Base-by-base conservation (phyloP, 37 sponge, comb jelly and placozoan genomes). In the Oopsacas minuta region DNA sequence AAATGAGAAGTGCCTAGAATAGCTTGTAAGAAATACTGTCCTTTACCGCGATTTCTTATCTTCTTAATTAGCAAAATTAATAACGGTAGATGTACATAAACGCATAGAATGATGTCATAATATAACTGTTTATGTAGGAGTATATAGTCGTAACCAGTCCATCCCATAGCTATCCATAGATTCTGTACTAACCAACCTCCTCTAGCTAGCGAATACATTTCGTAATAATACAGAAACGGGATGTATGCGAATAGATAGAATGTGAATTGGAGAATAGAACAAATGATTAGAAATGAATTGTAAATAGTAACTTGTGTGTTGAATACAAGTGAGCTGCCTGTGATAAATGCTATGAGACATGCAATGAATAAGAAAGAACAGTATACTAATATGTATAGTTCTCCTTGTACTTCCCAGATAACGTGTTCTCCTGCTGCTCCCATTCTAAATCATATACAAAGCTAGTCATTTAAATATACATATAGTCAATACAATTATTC, bases 301-400 rank as follows among this genome's bases (percentile, higher is more conserved):
- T 61, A 61, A 12, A 32, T 10, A 12, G 75, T 32, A 61, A 61
- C 30, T 3, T 12, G 75, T 12, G 75, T 61, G 75, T 61, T 61
- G 75, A 61, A 61, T n/a, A 61, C 75, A 10, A 61, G 75, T 61
- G 75, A 32, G 75, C 75, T 61, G 75, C 75, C 75, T 10, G 30
- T 12, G 7, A 61, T 61, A n/a, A 5, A 20, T 3, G 75, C 75
- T 7, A 61, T 61, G 20, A 61, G 75, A 12, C 22, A 3, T 20
- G 75, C 75, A 61, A 61, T 61, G 75, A 61, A 61, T 10, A 61
- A 12, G 75, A 25, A 61, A n/a, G 75, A 61, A 12, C 75, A 61
- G 30, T 32, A 61, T 12, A n/a, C 75, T 12, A 61, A 34, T 7
- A 61, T 61, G 75, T 61, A 61, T 25, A 61, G 75, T n/a, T 61